Evolutionary conservation across 1,140 invertebrate species (phyloP), one percentile per base, ranked within the genome.

Genomic region (Mercenaria mercenaria): DNA sequence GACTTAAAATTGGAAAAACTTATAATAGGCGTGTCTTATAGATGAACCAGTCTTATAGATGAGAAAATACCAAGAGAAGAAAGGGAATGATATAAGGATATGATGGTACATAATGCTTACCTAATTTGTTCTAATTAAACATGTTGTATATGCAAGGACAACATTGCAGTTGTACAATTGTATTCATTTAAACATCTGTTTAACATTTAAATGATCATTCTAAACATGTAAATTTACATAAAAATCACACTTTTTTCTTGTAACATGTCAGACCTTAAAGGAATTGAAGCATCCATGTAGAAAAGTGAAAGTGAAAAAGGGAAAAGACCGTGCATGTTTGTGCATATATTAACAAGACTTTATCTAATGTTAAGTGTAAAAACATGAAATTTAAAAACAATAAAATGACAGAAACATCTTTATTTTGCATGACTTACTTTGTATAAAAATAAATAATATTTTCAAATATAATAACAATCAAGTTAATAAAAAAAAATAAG

Each of bases 131-230:
- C 3, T 67, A 67, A 67, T 67, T 67, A 67, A 32, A 67, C 61
- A 67, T 23, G 61, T 11, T 67, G 26, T 67, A 32, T 67, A 67
- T 67, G 61, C 61, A 32, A 37, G 26, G 32, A 67, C 61, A 67
- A 32, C 26, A 29, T 67, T 11, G 2, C 26, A 32, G 8, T 1
- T 67, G 61, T 67, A 67, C 6, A 1, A 32, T 8, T 23, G 26
- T 32, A 67, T 32, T 32, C n/a, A 67, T 67, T 67, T 32, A n/a
- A n/a, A 67, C 61, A 67, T 67, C n/a, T 67, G 61, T 67, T 67
- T 67, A 32, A 67, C 61, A 67, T 67, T 32, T 37, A 67, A 67
- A 67, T 37, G 61, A 67, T 67, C 8, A 29, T 67, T 6, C 29
- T 6, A 67, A 67, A 67, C 32, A 32, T n/a, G n/a, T n/a, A n/a